A percentile compares a stretch with the other conserved stretches of the same genome.
phyloP scores from a whole-genome alignment of 2,797 vertebrate genomes.

The Hirundo rustica region DNA sequence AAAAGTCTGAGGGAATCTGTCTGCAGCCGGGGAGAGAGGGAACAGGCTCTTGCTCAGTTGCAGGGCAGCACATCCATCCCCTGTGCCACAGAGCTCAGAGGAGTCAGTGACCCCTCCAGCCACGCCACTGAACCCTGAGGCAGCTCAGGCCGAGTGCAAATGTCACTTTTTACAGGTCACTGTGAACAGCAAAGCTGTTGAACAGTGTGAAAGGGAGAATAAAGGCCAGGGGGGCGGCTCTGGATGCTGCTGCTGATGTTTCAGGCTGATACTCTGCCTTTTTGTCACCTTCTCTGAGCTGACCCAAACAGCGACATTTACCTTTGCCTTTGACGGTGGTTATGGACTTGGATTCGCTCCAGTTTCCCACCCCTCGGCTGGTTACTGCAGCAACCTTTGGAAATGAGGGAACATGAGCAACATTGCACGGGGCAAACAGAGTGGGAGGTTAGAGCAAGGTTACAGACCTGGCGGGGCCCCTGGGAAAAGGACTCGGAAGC shows the following conservation, averaged over 20 bases:
- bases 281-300: background rate
- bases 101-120: background rate
- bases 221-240: background rate
- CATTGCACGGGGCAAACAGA: background rate
- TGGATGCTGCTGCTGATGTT: background rate
- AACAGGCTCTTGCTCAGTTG: background rate
- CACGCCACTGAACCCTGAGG: background rate
- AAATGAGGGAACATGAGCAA: constrained; percentile 47
- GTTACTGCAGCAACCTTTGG: constrained; percentile 93
- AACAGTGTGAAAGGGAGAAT: background rate
- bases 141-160: background rate
- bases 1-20: background rate
- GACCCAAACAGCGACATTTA: background rate
- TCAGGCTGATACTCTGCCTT: background rate
- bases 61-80: background rate
- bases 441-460: background rate
- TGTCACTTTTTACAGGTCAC: background rate
- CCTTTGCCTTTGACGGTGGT: constrained; percentile 86
- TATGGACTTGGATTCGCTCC: constrained; percentile 91
- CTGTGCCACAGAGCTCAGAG: background rate
- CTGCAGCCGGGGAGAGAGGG: background rate
- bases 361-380: constrained; percentile 91
- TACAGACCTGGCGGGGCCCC: background rate
- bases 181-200: background rate
- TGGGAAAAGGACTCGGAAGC: background rate